Base-by-base conservation (phyloP, 2,888 invertebrate genomes). In the Autographa pulchrina region DNA sequence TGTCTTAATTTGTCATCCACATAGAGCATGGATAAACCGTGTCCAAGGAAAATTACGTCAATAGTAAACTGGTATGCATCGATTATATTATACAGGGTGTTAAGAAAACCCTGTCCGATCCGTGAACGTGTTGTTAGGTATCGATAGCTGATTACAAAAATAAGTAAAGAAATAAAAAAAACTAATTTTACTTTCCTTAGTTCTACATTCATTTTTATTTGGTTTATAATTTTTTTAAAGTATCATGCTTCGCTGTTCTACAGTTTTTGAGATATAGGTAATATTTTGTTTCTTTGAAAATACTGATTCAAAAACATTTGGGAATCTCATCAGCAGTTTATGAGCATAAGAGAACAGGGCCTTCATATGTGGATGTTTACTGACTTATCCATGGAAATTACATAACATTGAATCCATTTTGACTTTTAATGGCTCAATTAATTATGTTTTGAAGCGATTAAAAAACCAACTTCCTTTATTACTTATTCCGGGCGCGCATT, bases 1-100 rank as follows among this genome's bases (percentile, higher is more conserved):
- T n/a, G n/a, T n/a, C 0, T 7, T 48, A 48, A 48, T 48, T 48
- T n/a, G 48, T 48, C 48, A n/a, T 48, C n/a, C n/a, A 48, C 48
- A 43, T 16, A 43, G 43, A 43, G 48, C 48, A n/a, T 48, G 48
- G n/a, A 43, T 8, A n/a, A 48, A 8, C n/a, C 5, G n/a, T 48
- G 48, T 48, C 48, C n/a, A 48, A 48, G 48, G 48, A n/a, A 48
- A 43, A 48, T n/a, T 48, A 48, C 48, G 48, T 48, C 48, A n/a
- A 48, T n/a, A n/a, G 6, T n/a, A n/a, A n/a, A n/a, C 8, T 48
- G n/a, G 16, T n/a, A n/a, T 48, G 48, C 8, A 48, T 7, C 8
- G 14, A 7, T 48, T n/a, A n/a, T n/a, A 48, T n/a, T n/a, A n/a
- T n/a, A n/a, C n/a, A n/a, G n/a, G n/a, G n/a, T n/a, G n/a, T n/a